phyloP scores from a whole-genome alignment of 1,140 invertebrate species.

The Drosophila truncata region DNA sequence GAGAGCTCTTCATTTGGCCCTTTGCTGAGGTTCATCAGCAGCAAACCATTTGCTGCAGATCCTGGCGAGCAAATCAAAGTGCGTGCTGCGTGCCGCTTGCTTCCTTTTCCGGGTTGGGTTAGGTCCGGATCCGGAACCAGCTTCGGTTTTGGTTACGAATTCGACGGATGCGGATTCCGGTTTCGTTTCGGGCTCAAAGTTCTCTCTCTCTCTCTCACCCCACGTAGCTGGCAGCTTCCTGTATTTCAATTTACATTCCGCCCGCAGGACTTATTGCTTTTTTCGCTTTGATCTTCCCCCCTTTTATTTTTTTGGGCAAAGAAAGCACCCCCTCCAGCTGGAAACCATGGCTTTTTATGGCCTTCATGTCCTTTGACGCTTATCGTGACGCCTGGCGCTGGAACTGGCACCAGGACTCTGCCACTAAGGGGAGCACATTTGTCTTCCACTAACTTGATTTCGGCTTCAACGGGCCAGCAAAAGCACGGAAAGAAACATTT shows the following conservation, averaged over 20 bases:
- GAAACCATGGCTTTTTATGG: conserved; percentile 39
- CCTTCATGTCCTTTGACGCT: conserved; percentile 73
- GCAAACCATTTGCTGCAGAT: conserved; percentile 7
- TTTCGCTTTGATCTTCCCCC: conserved; percentile 70
- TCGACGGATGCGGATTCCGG: conserved; percentile 20
- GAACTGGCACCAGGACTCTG: conserved; percentile 26
- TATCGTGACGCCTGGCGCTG: conserved; percentile 58
- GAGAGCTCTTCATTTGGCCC: conserved; percentile 22
- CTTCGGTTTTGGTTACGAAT: conserved; percentile 20
- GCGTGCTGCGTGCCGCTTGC: conserved; percentile 70
- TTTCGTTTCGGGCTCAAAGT: conserved; percentile 38
- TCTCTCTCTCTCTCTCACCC: background rate
- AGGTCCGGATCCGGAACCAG: conserved; percentile 46
- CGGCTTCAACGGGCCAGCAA: background rate
- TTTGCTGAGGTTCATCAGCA: conserved; percentile 35
- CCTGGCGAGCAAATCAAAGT: conserved; percentile 70
- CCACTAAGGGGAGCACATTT: conserved; percentile 33
- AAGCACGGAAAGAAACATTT: background rate
- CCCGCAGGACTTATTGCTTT: conserved; percentile 77
- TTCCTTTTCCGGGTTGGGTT: conserved; percentile 68
- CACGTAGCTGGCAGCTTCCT: conserved; percentile 19
- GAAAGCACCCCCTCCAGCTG: conserved; percentile 2
- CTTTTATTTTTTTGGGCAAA: conserved; percentile 22
- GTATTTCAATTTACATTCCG: conserved; percentile 76
- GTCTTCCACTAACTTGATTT: conserved; percentile 73